Base-by-base conservation (phyloP, 2,797 vertebrate genomes). In the Dendrocincla fuliginosa region DNA sequence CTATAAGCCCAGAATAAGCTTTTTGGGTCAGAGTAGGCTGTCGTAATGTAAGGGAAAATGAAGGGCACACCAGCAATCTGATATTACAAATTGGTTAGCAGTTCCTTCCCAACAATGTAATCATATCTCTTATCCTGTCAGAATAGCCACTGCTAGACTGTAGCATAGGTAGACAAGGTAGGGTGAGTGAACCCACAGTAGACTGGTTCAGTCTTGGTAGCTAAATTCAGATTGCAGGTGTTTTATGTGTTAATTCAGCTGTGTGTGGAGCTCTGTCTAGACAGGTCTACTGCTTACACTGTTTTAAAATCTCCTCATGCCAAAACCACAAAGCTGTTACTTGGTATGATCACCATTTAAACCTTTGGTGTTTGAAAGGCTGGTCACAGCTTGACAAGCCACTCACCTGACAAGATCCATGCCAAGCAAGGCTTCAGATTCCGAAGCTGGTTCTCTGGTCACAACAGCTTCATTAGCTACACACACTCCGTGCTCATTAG, bases 381-480 rank as follows among this genome's bases (percentile, higher is more conserved):
- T 67, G 56, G 53, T 55, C 68, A 81, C 55, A 67, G 52, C 73
- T 65, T 16, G 5, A 33, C 49, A 44, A 91, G 80, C 41, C 91
- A 97, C 97, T n/a, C 69, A 98, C 98, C 98, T 98, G 93, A 98
- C 98, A 88, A 98, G 98, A 91, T 98, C 98, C 98, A 98, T 98
- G 73, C 98, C 98, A 52, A 98, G 96, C 70, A 98, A 95, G 74
- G 98, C 98, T 95, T 98, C 98, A 1, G 96, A 95, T 88, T 98
- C 97, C 4, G 97, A 93, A 44, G 98, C 98, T 16, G 97, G 97
- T 41, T 98, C 98, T 95, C 96, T 97, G 95, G 98, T 89, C 37
- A 92, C 50, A 4, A 98, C 8, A 27, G 98, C 97, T 94, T 97
- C 97, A 0, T 98, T 98, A 74, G 98, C 98, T 67, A 98, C 97